Evolutionary conservation across 2,888 invertebrate species (phyloP), one percentile per base, ranked within the genome.

Genomic region (Apodemia zela): DNA sequence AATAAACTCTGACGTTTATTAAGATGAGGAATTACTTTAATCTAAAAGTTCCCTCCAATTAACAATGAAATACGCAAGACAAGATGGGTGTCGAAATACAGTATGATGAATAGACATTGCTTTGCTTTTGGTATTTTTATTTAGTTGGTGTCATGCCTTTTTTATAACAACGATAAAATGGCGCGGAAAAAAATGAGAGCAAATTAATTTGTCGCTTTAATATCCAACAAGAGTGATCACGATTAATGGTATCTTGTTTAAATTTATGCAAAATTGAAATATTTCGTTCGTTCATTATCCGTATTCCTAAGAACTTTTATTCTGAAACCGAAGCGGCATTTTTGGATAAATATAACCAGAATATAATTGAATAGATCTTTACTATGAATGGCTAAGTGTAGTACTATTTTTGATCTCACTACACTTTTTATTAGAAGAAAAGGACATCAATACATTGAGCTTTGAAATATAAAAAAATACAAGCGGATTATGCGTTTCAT

Each of bases 111-210:
- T 47, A 7, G 17, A 47, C 45, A 6, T n/a, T n/a, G 45, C 6
- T 45, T 45, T 17, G 17, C 8, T 47, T 17, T 47, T 17, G 45
- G 17, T 47, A 47, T 47, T 47, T 47, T 47, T 47, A 47, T 47
- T 47, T 17, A 15, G 45, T 47, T 15, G 15, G 45, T 17, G 5
- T 47, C n/a, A 17, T 8, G 45, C 2, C 15, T 47, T 47, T 33
- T 45, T 47, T 47, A 47, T 47, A 17, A 47, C 45, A 47, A 47
- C 17, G 17, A 47, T 47, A 47, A 47, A 47, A 17, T 47, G 45
- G 17, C 45, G 45, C 8, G n/a, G 8, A 47, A 17, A 47, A 17
- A 17, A 47, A 47, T 47, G 2, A 17, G 17, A 47, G 45, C 17
- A 5, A 47, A 47, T 47, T 47, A 47, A 47, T 47, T 47, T 47